Evolutionary conservation across 1,140 invertebrate species (phyloP).

Genomic region (Ridgeia piscesae): DNA sequence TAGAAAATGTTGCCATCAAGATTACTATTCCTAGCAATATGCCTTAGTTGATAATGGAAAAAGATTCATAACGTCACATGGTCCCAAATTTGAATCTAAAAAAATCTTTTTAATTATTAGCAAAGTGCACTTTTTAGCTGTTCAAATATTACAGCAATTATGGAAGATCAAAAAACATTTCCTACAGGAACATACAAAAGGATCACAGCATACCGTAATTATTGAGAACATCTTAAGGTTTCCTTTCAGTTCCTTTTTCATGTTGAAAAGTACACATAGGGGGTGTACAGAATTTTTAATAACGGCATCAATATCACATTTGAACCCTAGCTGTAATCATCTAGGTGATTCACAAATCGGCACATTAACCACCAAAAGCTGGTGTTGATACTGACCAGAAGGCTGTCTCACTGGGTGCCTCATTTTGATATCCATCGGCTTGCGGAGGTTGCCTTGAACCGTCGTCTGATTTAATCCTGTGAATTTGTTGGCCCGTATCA

Average conservation of each 20-base stretch:
- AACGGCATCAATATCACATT: too few relatives aligned
- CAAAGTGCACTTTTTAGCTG: too few relatives aligned
- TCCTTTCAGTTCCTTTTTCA: too few relatives aligned
- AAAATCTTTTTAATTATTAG: slow-evolving; percentile 32
- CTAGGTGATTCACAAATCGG: too few relatives aligned
- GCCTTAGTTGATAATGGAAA: neutral
- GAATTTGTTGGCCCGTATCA: slow-evolving; percentile 95
- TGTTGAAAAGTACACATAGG: too few relatives aligned
- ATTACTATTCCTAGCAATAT: slow-evolving; percentile 21
- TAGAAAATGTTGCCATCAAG: neutral
- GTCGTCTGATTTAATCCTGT: slow-evolving; percentile 92
- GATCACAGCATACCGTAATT: slow-evolving; percentile 55
- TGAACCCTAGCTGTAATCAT: too few relatives aligned
- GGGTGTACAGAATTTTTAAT: too few relatives aligned
- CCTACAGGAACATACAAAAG: slow-evolving; percentile 90
- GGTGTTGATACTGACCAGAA: neutral
- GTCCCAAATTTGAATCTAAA: too few relatives aligned
- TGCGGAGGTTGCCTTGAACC: slow-evolving; percentile 90
- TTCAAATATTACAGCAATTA: too few relatives aligned
- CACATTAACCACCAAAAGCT: neutral
- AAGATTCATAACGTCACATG: neutral
- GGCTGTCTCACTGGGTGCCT: slow-evolving; percentile 77
- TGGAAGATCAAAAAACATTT: slow-evolving; percentile 84
- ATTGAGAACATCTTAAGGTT: too few relatives aligned
- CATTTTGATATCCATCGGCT: slow-evolving; percentile 86